phyloP scores from a whole-genome alignment of 2,113 vertebrate species.

The Triplophysa siluroides region DNA sequence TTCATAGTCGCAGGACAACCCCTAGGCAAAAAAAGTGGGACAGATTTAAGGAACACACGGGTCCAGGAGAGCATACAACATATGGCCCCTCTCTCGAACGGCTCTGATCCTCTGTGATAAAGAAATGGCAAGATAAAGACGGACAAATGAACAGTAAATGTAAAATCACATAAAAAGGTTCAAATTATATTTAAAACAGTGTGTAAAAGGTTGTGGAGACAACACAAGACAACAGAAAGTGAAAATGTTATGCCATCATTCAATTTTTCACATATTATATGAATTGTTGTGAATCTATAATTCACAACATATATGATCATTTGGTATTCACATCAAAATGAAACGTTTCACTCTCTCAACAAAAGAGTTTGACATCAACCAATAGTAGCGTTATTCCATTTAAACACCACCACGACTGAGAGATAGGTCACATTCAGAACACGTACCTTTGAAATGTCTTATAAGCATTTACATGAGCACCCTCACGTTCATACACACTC shows the following conservation, averaged over 20 bases:
- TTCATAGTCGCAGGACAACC: neutral
- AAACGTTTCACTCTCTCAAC: constrained; percentile 12
- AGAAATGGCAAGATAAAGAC: too few species aligned
- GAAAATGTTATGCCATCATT: neutral
- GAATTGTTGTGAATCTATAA: constrained; percentile 13
- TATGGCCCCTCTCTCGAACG: too few species aligned
- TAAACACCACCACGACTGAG: constrained; percentile 8
- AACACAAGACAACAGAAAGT: neutral
- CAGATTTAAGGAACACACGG: neutral
- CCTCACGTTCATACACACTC: constrained; percentile 39
- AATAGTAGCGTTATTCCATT: neutral
- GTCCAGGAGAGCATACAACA: too few species aligned
- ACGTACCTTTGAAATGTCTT: constrained; percentile 6
- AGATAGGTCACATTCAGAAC: constrained; percentile 38
- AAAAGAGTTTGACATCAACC: constrained; percentile 3
- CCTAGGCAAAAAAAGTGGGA: neutral
- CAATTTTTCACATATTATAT: neutral
- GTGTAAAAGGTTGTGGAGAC: neutral
- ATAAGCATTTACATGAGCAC: constrained; percentile 24
- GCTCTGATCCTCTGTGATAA: too few species aligned
- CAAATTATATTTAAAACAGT: neutral
- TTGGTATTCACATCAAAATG: constrained; percentile 23
- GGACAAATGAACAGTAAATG: neutral
- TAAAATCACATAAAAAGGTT: neutral
- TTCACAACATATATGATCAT: neutral